These are phyloP conservation scores for Episyrphus balteatus DNA, from an alignment of 1,140 invertebrate genomes.

Conservation along the genomic window DNA sequence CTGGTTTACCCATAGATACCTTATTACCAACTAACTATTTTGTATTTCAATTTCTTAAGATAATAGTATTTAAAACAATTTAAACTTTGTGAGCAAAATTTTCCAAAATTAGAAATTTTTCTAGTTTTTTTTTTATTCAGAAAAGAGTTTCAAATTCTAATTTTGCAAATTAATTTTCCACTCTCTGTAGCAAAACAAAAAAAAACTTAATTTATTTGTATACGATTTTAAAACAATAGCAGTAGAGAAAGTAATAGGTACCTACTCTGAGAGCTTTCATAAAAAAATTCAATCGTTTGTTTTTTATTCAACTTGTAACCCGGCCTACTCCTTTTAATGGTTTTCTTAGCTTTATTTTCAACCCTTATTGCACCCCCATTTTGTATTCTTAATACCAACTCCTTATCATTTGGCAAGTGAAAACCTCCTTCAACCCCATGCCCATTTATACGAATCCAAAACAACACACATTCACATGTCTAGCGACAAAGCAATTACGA, in stretches of 20 bases:
- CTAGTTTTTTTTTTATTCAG: neutral
- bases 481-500: constrained; percentile 15
- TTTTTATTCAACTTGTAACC: neutral
- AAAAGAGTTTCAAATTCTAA: neutral
- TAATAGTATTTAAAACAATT: neutral
- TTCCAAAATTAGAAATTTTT: too few relatives aligned
- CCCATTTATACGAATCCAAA: neutral
- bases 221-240: too few relatives aligned
- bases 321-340: neutral
- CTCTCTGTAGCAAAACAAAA: too few relatives aligned
- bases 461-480: neutral
- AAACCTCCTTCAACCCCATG: too few relatives aligned
- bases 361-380: too few relatives aligned
- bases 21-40: neutral
- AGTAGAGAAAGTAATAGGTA: too few relatives aligned
- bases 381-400: too few relatives aligned
- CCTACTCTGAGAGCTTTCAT: neutral
- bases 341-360: neutral
- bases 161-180: neutral
- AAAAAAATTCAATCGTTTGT: neutral
- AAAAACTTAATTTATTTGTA: too few relatives aligned
- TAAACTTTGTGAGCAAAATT: neutral
- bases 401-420: too few relatives aligned
- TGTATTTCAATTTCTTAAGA: neutral
- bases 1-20: neutral